Evolutionary conservation across 2,113 vertebrate genomes (phyloP).

Genomic region (Pao palembangensis): DNA sequence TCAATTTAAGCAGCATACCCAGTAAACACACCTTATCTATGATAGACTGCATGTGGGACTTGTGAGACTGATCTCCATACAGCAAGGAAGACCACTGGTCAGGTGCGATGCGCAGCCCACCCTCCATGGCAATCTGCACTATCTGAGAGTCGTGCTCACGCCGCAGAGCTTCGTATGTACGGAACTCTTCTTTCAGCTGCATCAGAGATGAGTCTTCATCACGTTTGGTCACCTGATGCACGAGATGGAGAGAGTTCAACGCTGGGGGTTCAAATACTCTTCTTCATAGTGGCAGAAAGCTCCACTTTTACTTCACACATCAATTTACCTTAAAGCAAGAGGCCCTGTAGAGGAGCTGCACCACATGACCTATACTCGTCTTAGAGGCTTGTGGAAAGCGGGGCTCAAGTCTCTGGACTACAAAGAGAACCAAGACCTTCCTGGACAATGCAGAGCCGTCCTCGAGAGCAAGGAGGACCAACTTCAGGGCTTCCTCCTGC

Average conservation of each 20-base stretch:
- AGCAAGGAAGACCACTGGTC: constrained; percentile 98
- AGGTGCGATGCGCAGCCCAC: constrained; percentile 94
- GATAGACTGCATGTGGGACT: constrained; percentile 99
- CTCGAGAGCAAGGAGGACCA: constrained; percentile 93
- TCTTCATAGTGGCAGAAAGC: no score
- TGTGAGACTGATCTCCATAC: constrained; percentile 96
- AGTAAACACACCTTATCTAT: constrained; percentile 88
- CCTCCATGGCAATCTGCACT: constrained; percentile 98
- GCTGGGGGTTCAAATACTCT: background rate
- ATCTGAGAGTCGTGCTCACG: constrained; percentile 98
- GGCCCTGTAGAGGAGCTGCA: constrained; percentile 96
- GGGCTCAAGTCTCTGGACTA: constrained; percentile 95
- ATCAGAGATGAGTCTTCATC: constrained; percentile 98
- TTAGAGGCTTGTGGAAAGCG: constrained; percentile 98
- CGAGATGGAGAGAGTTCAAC: background rate
- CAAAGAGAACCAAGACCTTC: constrained; percentile 97
- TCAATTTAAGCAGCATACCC: background rate
- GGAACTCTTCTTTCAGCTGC: constrained; percentile 97
- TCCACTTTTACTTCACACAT: no score
- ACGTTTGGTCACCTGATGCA: constrained; percentile 88
- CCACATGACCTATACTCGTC: constrained; percentile 98
- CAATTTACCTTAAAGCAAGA: constrained; percentile 97
- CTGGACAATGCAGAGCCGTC: constrained; percentile 95
- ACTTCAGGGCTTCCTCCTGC: constrained; percentile 96
- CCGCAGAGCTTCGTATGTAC: constrained; percentile 92